Base-by-base conservation (phyloP, 2,113 vertebrate species). In the Picathartes gymnocephalus region DNA sequence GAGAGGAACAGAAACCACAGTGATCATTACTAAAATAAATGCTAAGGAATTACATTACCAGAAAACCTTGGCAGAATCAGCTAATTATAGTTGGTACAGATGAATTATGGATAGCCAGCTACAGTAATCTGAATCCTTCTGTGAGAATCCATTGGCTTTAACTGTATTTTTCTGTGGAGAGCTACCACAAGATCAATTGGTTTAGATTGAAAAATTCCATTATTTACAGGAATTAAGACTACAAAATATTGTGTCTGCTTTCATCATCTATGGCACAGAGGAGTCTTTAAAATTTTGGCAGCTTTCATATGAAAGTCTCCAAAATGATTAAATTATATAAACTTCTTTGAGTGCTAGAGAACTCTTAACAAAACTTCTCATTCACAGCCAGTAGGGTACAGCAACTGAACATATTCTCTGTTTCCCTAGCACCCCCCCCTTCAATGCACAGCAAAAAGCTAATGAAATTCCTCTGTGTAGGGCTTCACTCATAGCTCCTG, bases 21-120 rank as follows among this genome's bases (percentile, higher is more conserved):
- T 64, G 90, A 86, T 84, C 53, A 66, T 83, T 90, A 79, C 82
- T 84, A 94, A 94, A 95, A 95, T 84, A 90, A 96, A 95, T 65
- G 72, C 35, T 70, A 73, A 82, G 72, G 88, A 92, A 95, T 88
- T 91, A 60, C 50, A 74, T 94, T 96, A 83, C 64, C 77, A 93
- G 90, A 83, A 96, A 96, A 86, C 23, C 76, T 88, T 95, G 92
- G 92, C 86, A 94, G 88, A 60, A 88, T 64, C 65, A 64, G 56
- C 86, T 96, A 78, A 88, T 90, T 96, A 90, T 50, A 92, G 79
- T 5, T 95, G 92, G 85, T 79, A 90, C 50, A 86, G 82, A 81
- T 14, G 74, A 58, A 88, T 56, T 78, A 64, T 2, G 2, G 48
- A 81, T 51, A 91, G 25, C 47, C 77, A 83, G 57, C 44, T 57